Evolutionary conservation across 2,888 invertebrate species (phyloP).

Genomic region (Volucella bombylans): DNA sequence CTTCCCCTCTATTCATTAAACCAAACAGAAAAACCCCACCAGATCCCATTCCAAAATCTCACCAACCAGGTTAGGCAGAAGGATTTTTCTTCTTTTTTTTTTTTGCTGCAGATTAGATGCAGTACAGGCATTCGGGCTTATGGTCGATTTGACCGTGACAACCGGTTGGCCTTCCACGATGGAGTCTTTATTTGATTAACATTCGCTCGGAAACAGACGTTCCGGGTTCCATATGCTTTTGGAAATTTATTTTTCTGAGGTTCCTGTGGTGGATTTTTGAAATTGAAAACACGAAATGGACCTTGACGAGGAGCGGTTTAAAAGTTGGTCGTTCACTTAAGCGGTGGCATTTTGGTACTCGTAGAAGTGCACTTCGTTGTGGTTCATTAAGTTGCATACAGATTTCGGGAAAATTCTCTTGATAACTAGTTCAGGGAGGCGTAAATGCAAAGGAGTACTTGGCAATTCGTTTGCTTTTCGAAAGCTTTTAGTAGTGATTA

Average conservation of each 20-base stretch:
- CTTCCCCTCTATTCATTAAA: background rate
- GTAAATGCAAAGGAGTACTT: no score
- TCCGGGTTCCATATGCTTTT: background rate
- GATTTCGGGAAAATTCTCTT: no score
- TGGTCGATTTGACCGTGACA: background rate
- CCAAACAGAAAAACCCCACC: background rate
- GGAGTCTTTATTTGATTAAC: conserved; percentile 29
- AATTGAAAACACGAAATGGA: background rate
- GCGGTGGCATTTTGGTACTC: no score
- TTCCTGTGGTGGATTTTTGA: background rate
- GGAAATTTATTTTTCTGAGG: background rate
- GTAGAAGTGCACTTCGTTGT: no score
- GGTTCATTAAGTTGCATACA: no score
- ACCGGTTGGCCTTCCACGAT: conserved; percentile 5
- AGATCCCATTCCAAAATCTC: background rate
- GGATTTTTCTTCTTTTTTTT: conserved; percentile 2
- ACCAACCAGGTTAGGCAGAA: background rate
- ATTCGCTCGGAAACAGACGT: conserved; percentile 4
- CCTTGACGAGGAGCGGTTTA: background rate
- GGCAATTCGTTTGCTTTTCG: no score
- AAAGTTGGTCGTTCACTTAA: no score
- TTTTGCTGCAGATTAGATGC: no score
- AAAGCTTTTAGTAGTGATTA: no score
- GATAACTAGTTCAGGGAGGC: no score
- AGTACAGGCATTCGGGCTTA: no score